phyloP scores from a whole-genome alignment of 1,140 invertebrate species.

The Drosophila melanogaster region Release_6_plus_ISO1_MT NT_037436.4:6983501-6984000 shows the following conservation, averaged over 20 bases:
- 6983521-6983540: constrained; percentile 8
- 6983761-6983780: constrained; percentile 43
- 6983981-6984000: constrained; percentile 20
- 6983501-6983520: constrained; percentile 10
- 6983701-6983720: constrained; percentile 64
- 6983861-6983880: background rate
- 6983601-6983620: constrained; percentile 27
- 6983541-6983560: background rate
- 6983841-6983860: background rate
- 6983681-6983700: constrained; percentile 78
- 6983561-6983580: background rate
- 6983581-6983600: constrained; percentile 24
- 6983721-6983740: constrained; percentile 73
- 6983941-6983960: background rate
- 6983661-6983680: constrained; percentile 71
- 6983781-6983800: constrained; percentile 40
- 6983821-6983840: background rate
- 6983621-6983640: constrained; percentile 13
- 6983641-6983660: constrained; percentile 13
- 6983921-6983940: constrained; percentile 18
- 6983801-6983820: constrained; percentile 1
- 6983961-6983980: background rate
- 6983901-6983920: constrained; percentile 13
- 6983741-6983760: constrained; percentile 56
- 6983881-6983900: too few species aligned